Evolutionary conservation across 2,113 vertebrate species (phyloP).

Genomic region (Alligator mississippiensis): DNA sequence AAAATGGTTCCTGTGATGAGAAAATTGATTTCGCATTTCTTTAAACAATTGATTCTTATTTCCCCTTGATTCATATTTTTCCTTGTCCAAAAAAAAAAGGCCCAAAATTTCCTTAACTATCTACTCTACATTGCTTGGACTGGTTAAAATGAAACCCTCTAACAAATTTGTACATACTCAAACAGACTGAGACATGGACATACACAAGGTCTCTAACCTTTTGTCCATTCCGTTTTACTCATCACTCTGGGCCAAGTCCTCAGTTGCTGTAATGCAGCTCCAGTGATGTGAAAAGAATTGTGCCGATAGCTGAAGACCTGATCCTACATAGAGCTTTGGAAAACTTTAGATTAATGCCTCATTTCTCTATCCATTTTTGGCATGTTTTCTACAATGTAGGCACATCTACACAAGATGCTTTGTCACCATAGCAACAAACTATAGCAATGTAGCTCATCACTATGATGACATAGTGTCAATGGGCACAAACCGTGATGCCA

Average conservation of each 20-base stretch:
- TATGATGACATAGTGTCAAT: no score
- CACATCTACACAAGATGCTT: no score
- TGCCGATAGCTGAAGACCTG: conserved; percentile 9
- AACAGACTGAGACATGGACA: background rate
- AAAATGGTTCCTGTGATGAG: conserved; percentile 43
- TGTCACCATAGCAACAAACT: no score
- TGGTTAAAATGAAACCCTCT: background rate
- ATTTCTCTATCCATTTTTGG: background rate
- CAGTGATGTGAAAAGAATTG: background rate
- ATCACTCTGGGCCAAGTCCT: conserved; percentile 33
- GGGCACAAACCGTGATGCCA: no score
- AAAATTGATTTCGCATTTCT: conserved; percentile 64
- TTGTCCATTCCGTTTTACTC: background rate
- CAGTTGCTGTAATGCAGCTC: background rate
- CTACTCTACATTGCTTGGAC: background rate
- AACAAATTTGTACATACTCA: accelerated
- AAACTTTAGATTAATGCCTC: background rate
- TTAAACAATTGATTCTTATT: conserved; percentile 53
- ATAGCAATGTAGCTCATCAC: no score
- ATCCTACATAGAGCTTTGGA: background rate
- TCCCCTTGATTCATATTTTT: conserved; percentile 4
- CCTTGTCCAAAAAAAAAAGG: background rate
- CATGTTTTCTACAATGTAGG: background rate
- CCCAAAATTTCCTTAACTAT: background rate
- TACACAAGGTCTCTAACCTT: background rate